phyloP scores from a whole-genome alignment of 2,113 vertebrate species.

The Plecturocebus donacophilus region DNA sequence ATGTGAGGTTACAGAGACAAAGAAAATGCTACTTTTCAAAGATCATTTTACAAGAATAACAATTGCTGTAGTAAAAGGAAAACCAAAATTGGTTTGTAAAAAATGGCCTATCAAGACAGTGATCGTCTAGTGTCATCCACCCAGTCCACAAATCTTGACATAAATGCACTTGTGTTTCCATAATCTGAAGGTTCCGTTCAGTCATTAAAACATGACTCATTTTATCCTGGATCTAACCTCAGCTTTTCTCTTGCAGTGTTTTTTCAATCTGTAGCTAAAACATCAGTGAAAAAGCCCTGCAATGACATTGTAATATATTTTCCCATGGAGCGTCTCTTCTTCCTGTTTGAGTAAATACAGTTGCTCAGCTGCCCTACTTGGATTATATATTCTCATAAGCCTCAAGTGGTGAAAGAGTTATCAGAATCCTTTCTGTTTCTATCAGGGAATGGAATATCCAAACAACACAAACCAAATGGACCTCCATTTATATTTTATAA shows the following conservation, averaged over 20 bases:
- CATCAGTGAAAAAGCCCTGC: not conserved
- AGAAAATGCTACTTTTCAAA: constrained; percentile 67
- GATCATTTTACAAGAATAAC: constrained; percentile 64
- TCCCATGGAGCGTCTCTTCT: constrained; percentile 30
- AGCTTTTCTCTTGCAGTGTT: constrained; percentile 40
- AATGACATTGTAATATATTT: constrained; percentile 61
- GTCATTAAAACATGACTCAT: constrained; percentile 66
- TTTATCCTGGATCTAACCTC: constrained; percentile 62
- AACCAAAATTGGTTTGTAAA: constrained; percentile 5
- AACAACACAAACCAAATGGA: constrained; percentile 41
- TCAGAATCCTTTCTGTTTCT: constrained; percentile 12
- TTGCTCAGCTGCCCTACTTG: constrained; percentile 8
- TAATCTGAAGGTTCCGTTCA: constrained; percentile 62
- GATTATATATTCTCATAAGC: not conserved
- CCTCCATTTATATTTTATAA: not conserved
- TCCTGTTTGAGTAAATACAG: constrained; percentile 29
- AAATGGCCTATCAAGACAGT: not conserved
- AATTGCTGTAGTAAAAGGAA: constrained; percentile 48
- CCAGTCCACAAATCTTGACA: constrained; percentile 37
- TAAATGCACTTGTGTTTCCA: constrained; percentile 47
- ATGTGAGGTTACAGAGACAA: constrained; percentile 62
- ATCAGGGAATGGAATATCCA: not conserved
- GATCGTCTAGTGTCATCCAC: not conserved
- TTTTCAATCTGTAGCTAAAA: constrained; percentile 48
- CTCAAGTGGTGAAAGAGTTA: not conserved